Conservation (phyloP, 2,113 vertebrate genomes). For the Hypanus sabinus region DNA sequence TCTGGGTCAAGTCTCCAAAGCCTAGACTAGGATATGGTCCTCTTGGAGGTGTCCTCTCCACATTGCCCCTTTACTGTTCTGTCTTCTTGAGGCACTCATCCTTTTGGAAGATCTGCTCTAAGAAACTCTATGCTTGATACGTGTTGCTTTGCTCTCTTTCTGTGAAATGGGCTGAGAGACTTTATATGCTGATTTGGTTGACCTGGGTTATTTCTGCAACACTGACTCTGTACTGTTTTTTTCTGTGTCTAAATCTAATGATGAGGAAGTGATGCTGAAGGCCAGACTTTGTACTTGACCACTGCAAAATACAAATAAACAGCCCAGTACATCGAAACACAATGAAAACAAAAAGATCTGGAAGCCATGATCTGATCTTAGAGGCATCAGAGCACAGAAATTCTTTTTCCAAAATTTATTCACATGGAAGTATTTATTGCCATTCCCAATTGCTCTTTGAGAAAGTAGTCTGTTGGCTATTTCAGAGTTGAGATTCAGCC, state of each 20-base stretch:
- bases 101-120: neutral
- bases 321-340: neutral
- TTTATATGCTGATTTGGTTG: neutral
- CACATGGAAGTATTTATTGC: too few species aligned
- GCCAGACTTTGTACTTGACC: neutral
- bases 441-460: too few species aligned
- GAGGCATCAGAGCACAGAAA: too few species aligned
- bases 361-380: too few species aligned
- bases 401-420: too few species aligned
- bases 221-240: neutral
- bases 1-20: too few species aligned
- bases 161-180: neutral
- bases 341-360: neutral
- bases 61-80: neutral
- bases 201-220: neutral
- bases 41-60: neutral
- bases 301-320: neutral
- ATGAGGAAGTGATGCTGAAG: neutral
- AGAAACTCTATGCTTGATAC: neutral
- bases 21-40: too few species aligned
- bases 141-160: neutral
- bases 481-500: too few species aligned
- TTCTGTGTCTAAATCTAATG: neutral
- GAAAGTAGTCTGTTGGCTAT: too few species aligned
- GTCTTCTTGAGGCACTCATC: neutral